phyloP scores from a whole-genome alignment of 1,140 invertebrate genomes.

The Ips nitidus region DNA sequence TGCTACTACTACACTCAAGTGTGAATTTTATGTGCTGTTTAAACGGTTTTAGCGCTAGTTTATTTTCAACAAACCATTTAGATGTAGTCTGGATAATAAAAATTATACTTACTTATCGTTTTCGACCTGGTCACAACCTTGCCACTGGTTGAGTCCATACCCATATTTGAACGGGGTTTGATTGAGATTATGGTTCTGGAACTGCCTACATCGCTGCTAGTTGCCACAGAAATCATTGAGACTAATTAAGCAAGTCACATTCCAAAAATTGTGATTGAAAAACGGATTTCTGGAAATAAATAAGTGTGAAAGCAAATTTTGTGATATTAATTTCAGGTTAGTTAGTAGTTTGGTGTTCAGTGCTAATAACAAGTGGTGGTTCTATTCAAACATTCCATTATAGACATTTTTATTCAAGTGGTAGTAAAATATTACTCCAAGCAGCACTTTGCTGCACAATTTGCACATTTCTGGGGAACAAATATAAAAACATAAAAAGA shows the following conservation, averaged over 20 bases:
- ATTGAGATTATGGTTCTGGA: slow-evolving; percentile 21
- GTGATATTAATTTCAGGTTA: too few relatives aligned
- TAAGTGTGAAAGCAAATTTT: neutral
- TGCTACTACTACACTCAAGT: neutral
- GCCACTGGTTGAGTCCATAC: slow-evolving; percentile 21
- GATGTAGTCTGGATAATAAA: neutral
- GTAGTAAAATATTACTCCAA: too few relatives aligned
- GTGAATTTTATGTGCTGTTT: neutral
- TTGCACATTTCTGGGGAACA: too few relatives aligned
- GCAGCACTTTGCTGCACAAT: too few relatives aligned
- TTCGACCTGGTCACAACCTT: slow-evolving; percentile 24
- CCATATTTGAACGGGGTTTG: slow-evolving; percentile 27
- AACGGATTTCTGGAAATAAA: neutral
- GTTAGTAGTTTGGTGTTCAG: too few relatives aligned
- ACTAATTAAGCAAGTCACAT: neutral
- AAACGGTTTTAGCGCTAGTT: neutral
- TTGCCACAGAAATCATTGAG: slow-evolving; percentile 26
- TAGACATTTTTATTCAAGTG: too few relatives aligned
- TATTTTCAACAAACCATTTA: neutral
- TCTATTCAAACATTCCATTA: too few relatives aligned
- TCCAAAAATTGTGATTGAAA: neutral
- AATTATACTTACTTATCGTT: slow-evolving; percentile 31
- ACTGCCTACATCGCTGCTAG: slow-evolving; percentile 29
- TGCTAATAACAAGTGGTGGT: too few relatives aligned
- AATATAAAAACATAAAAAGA: too few relatives aligned